phyloP scores from a whole-genome alignment of 2,797 vertebrate genomes.

The Loris lydekkerianus region DNA sequence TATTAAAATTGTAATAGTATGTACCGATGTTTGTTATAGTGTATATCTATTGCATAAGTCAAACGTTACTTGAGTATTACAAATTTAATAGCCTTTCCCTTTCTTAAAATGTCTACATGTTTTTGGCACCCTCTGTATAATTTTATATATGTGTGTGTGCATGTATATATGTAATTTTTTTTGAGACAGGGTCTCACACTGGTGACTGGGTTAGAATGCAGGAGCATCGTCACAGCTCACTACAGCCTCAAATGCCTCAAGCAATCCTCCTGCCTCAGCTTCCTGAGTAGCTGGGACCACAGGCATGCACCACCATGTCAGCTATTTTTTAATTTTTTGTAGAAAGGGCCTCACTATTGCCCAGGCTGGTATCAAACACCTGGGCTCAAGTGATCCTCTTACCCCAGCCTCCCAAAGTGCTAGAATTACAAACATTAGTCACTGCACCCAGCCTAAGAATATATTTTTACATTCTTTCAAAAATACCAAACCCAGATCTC shows the following conservation, averaged over 20 bases:
- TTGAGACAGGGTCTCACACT: neutral
- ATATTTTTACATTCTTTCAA: conserved; percentile 40
- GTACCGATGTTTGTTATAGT: too few species aligned
- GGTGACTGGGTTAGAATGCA: neutral
- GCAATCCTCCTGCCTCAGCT: neutral
- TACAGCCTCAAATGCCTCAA: neutral
- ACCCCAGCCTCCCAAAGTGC: neutral
- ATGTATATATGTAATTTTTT: neutral
- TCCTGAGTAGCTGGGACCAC: neutral
- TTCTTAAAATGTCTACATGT: too few species aligned
- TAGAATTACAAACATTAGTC: neutral
- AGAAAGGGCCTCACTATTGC: neutral
- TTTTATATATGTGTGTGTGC: too few species aligned
- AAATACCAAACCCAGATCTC: conserved; percentile 52
- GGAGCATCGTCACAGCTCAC: neutral
- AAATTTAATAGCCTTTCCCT: too few species aligned
- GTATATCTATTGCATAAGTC: too few species aligned
- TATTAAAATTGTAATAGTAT: too few species aligned
- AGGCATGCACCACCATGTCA: neutral
- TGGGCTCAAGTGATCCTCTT: neutral
- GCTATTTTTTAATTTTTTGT: neutral
- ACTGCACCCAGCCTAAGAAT: neutral
- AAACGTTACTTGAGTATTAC: too few species aligned
- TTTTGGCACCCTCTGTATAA: too few species aligned
- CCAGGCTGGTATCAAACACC: neutral